Percentiles rank a stretch among this genome's conserved stretches.
Evolutionary conservation across 2,888 invertebrate species (phyloP).

Genomic region (Ditylenchus weischeri): DNA sequence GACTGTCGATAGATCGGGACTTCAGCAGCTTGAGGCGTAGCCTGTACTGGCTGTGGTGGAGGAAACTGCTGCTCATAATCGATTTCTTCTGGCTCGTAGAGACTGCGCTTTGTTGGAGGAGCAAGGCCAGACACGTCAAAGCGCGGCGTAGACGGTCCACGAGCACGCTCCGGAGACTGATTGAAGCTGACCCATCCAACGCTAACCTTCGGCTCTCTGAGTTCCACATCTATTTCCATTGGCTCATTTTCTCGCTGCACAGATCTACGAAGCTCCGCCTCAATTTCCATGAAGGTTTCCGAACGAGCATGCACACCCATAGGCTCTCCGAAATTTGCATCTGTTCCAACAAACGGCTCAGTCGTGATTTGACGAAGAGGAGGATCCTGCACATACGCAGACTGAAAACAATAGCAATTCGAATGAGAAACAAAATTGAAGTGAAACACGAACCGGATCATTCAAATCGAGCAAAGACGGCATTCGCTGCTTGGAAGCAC

Average conservation of each 20-base stretch:
- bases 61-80: no score
- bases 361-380: constrained; percentile 1
- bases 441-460: constrained; percentile 13
- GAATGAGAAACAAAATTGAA: background rate
- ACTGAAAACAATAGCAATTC: background rate
- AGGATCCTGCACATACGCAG: background rate
- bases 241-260: constrained; percentile 1
- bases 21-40: background rate
- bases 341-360: background rate
- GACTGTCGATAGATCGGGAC: background rate
- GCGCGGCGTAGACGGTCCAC: background rate
- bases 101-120: background rate
- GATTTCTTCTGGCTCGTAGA: background rate
- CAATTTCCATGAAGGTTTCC: background rate
- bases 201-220: constrained; percentile 8
- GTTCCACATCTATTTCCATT: constrained; percentile 5
- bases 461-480: constrained; percentile 16
- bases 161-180: background rate
- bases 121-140: constrained; percentile 1
- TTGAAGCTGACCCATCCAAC: background rate
- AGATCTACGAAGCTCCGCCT: background rate
- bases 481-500: background rate
- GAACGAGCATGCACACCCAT: background rate
- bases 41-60: background rate
- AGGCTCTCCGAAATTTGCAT: background rate